A percentile compares a stretch with the other conserved stretches of the same genome.
Evolutionary conservation across 53 echinoderm and acorn worm species (phyloP).

Genomic region (Glandiceps talaboti): DNA sequence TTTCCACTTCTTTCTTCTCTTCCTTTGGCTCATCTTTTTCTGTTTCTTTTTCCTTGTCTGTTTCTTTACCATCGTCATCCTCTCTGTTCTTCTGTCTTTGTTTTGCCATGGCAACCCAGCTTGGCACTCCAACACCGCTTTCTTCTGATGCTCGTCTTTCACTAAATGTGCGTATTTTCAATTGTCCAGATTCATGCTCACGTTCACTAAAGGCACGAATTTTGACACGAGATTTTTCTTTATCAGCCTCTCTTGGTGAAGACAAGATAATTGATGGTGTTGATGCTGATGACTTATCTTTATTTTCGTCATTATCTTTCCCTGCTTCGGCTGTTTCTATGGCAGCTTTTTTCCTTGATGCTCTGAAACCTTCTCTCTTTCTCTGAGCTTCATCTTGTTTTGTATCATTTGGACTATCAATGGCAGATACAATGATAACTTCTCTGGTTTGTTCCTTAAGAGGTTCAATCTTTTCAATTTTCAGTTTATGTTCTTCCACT

Average conservation of each 20-base stretch:
- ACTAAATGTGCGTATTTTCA: background rate
- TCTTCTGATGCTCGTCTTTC: background rate
- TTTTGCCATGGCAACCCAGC: background rate
- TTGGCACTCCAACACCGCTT: background rate
- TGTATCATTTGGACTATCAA: background rate
- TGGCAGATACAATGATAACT: background rate
- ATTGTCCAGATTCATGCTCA: background rate
- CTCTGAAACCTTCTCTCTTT: slow-evolving; percentile 5
- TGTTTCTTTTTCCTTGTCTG: background rate
- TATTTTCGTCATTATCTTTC: background rate
- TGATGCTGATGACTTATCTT: background rate
- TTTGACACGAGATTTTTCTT: background rate
- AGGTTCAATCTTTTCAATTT: background rate
- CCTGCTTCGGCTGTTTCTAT: background rate
- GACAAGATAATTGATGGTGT: background rate
- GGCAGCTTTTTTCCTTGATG: background rate
- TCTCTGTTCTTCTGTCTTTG: slow-evolving; percentile 11
- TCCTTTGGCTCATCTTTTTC: slow-evolving; percentile 15
- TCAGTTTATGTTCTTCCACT: background rate
- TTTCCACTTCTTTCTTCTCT: slow-evolving; percentile 10
- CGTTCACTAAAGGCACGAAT: background rate
- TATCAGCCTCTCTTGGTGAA: background rate
- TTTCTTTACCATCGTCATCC: background rate
- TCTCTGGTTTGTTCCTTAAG: background rate
- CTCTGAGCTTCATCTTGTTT: slow-evolving; percentile 2